Conservation (phyloP, 2,113 vertebrate species). For the Ascaphus truei region DNA sequence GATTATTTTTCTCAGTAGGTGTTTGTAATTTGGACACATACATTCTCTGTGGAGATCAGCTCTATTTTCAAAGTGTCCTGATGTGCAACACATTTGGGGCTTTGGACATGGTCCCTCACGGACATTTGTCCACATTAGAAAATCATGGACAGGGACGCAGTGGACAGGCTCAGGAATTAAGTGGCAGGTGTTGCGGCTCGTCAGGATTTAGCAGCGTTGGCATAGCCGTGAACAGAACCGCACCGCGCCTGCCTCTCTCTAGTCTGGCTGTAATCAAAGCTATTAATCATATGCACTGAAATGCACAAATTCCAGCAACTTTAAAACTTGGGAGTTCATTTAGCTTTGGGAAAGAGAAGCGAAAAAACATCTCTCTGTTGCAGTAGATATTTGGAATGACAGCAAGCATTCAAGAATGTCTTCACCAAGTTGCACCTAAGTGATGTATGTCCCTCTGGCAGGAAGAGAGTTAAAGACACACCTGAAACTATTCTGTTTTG, state of each 20-base stretch:
- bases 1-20: neutral
- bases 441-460: no score
- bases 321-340: neutral
- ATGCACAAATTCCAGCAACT: neutral
- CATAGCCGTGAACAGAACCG: neutral
- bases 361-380: neutral
- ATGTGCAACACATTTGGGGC: neutral
- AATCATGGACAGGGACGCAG: neutral
- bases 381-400: neutral
- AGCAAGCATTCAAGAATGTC: neutral
- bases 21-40: neutral
- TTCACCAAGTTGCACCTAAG: no score
- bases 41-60: neutral
- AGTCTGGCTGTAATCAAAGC: conserved; percentile 1
- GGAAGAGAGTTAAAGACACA: no score
- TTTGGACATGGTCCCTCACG: neutral
- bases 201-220: conserved; percentile 7
- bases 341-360: conserved; percentile 9
- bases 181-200: conserved; percentile 22
- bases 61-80: neutral
- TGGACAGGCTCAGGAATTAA: conserved; percentile 2
- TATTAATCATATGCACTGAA: conserved; percentile 10
- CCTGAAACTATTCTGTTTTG: no score
- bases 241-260: neutral
- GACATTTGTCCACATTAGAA: neutral